Evolutionary conservation across 2,113 vertebrate genomes (phyloP).

Genomic region (Ia io): DNA sequence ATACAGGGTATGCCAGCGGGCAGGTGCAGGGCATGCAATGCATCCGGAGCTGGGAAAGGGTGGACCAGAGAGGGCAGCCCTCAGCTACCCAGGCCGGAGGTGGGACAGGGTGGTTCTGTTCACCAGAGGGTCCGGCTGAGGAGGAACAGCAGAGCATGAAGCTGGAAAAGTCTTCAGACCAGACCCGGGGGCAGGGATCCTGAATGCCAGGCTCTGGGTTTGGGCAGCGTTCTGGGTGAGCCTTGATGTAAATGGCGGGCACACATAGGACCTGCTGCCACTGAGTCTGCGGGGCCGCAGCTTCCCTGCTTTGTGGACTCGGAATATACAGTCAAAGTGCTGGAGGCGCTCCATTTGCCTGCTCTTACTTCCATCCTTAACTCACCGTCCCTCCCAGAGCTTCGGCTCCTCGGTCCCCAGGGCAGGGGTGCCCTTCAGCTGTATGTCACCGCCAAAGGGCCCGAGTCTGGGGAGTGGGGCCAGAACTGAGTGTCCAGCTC

Average conservation of each 20-base stretch:
- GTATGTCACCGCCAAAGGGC: background rate
- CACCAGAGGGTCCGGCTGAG: no score
- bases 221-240: background rate
- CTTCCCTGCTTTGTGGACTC: background rate
- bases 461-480: rapidly evolving
- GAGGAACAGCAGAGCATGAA: background rate
- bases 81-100: background rate
- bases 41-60: background rate
- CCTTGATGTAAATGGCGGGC: rapidly evolving
- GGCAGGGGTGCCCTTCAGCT: background rate
- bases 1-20: background rate
- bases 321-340: background rate
- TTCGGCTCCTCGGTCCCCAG: background rate
- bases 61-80: background rate
- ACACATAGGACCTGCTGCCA: background rate
- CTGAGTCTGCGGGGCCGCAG: background rate
- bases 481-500: no score
- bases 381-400: background rate
- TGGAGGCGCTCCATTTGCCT: no score
- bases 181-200: no score
- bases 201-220: background rate
- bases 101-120: background rate
- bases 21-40: rapidly evolving
- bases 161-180: background rate
- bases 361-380: no score